phyloP scores from a whole-genome alignment of 2,888 invertebrate genomes.

The Drosophila subsilvestris region DNA sequence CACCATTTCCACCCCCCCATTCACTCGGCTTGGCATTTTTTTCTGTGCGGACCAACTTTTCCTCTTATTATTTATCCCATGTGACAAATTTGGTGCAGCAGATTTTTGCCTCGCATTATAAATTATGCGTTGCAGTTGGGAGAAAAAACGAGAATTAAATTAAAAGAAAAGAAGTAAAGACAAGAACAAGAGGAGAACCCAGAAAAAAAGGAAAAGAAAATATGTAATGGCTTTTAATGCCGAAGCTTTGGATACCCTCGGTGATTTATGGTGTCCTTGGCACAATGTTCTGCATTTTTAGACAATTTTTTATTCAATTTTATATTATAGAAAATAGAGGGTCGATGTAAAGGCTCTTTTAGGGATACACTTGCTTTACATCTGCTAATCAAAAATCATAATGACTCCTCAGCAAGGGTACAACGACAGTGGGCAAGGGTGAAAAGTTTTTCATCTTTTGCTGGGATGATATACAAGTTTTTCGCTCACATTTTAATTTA shows the following conservation, averaged over 20 bases:
- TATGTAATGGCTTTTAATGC: too few species aligned
- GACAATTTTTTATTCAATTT: too few species aligned
- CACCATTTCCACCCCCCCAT: neutral
- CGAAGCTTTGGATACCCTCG: too few species aligned
- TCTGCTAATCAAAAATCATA: neutral
- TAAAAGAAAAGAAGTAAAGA: constrained; percentile 6
- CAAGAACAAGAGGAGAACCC: constrained; percentile 1
- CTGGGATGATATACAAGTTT: constrained; percentile 60
- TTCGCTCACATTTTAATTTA: constrained; percentile 77
- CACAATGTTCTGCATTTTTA: too few species aligned
- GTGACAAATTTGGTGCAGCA: constrained; percentile 79
- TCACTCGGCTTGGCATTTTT: neutral
- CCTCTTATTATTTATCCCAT: constrained; percentile 79
- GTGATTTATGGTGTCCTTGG: too few species aligned
- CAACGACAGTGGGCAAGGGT: neutral
- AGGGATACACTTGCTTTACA: neutral
- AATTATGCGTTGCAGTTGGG: constrained; percentile 57
- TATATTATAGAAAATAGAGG: too few species aligned
- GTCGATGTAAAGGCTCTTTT: too few species aligned
- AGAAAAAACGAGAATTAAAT: constrained; percentile 26
- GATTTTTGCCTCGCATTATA: constrained; percentile 67
- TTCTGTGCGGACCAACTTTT: constrained; percentile 58
- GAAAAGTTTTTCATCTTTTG: constrained; percentile 46
- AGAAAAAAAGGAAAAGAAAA: neutral
- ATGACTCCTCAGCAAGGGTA: neutral